Conservation (phyloP, 1,140 invertebrate species). For the Cotesia typhae region DNA sequence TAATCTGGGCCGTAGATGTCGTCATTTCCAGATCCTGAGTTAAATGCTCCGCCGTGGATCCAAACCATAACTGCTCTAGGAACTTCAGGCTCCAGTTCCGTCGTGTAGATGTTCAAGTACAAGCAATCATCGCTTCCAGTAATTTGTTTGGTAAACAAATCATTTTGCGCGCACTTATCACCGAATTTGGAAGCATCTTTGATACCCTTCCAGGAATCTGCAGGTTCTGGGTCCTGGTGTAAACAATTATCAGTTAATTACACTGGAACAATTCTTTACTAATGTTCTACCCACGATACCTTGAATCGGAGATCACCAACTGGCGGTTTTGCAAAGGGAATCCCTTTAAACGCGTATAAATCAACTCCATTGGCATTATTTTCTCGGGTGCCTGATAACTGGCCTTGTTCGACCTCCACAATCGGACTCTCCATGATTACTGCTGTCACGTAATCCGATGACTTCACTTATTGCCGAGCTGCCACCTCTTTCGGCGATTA, state of each 20-base stretch:
- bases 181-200: conserved; percentile 68
- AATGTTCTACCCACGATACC: conserved; percentile 44
- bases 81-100: conserved; percentile 47
- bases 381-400: conserved; percentile 4
- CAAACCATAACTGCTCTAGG: conserved; percentile 64
- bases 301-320: not conserved
- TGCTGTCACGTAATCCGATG: too few relatives aligned
- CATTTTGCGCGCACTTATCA: conserved; percentile 61
- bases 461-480: too few relatives aligned
- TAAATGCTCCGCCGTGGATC: conserved; percentile 72
- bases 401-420: conserved; percentile 4
- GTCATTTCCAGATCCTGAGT: conserved; percentile 59
- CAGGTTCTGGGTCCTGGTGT: conserved; percentile 67
- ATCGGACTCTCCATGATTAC: not conserved
- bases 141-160: conserved; percentile 26
- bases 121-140: conserved; percentile 77
- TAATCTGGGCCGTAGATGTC: conserved; percentile 63
- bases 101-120: conserved; percentile 84
- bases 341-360: conserved; percentile 22
- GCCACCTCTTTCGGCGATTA: too few relatives aligned
- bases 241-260: too few relatives aligned
- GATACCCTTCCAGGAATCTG: conserved; percentile 68
- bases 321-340: conserved; percentile 30
- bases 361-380: conserved; percentile 16
- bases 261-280: too few relatives aligned